Conservation (phyloP, 2,113 vertebrate species). For the Telmatochromis brichardi region DNA sequence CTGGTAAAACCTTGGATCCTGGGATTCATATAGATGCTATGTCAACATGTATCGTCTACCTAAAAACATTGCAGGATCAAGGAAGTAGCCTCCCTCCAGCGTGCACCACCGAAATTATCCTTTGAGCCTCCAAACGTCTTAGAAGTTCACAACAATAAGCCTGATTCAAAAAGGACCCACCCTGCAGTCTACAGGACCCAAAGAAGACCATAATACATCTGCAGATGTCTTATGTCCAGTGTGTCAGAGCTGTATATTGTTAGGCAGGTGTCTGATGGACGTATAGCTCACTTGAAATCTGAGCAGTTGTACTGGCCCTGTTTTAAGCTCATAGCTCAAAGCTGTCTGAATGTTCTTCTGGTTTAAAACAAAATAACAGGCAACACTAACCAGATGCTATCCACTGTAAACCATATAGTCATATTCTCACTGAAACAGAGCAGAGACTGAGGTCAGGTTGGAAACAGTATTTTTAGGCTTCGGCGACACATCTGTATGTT, state of each 20-base stretch:
- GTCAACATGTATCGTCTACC: background rate
- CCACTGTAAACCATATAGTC: background rate
- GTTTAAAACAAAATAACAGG: background rate
- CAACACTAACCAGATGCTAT: background rate
- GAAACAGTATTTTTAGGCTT: background rate
- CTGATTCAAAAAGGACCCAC: background rate
- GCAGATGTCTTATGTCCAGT: background rate
- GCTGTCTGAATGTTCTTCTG: background rate
- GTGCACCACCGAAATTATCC: background rate
- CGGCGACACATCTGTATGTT: background rate
- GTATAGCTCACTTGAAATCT: background rate
- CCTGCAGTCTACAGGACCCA: background rate
- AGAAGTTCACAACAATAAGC: background rate
- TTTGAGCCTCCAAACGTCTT: background rate
- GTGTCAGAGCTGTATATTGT: background rate
- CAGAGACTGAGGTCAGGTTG: background rate
- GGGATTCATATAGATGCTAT: background rate
- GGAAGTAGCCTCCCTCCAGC: accelerated
- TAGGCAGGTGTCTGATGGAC: background rate
- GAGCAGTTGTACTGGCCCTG: background rate
- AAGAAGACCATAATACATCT: background rate
- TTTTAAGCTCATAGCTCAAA: conserved; percentile 39
- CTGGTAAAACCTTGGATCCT: background rate
- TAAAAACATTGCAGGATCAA: background rate
- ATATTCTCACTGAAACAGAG: background rate